A percentile compares a stretch with the other conserved stretches of the same genome.
Conservation (phyloP, 2,888 invertebrate species). For the Cloeon dipterum region DNA sequence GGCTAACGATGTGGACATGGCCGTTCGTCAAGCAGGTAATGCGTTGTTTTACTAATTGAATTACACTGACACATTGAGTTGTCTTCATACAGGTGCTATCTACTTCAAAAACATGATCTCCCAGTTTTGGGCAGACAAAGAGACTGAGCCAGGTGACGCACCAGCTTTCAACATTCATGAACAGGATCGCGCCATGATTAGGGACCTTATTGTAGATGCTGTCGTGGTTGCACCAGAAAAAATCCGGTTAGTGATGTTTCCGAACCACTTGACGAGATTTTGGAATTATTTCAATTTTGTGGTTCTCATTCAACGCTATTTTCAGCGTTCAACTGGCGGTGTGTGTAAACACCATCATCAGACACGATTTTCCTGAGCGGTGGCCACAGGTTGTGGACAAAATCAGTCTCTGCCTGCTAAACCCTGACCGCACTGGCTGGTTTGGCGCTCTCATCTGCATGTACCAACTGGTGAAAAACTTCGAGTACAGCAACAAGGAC, state of each 20-base stretch:
- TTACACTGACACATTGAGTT: no score
- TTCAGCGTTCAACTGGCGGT: conserved; percentile 67
- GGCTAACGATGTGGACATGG: conserved; percentile 70
- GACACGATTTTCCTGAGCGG: conserved; percentile 82
- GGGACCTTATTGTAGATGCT: conserved; percentile 88
- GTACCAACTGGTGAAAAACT: conserved; percentile 85
- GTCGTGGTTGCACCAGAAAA: conserved; percentile 81
- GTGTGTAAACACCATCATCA: conserved; percentile 82
- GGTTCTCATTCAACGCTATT: no score
- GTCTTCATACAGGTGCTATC: conserved; percentile 38
- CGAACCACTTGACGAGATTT: background rate
- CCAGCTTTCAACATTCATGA: conserved; percentile 78
- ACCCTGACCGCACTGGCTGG: conserved; percentile 69
- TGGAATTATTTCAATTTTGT: background rate
- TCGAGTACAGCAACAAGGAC: conserved; percentile 63
- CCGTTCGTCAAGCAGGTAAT: conserved; percentile 84
- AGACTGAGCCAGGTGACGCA: conserved; percentile 42
- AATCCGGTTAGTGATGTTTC: conserved; percentile 27
- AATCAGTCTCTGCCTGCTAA: conserved; percentile 78
- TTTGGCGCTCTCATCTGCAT: conserved; percentile 78
- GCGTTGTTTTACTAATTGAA: no score
- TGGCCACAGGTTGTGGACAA: conserved; percentile 95
- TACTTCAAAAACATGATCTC: conserved; percentile 88
- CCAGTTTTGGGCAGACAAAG: conserved; percentile 71
- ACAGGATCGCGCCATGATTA: conserved; percentile 81